Evolutionary conservation across 2,888 invertebrate species (phyloP).

Genomic region (Salpingus planirostris): DNA sequence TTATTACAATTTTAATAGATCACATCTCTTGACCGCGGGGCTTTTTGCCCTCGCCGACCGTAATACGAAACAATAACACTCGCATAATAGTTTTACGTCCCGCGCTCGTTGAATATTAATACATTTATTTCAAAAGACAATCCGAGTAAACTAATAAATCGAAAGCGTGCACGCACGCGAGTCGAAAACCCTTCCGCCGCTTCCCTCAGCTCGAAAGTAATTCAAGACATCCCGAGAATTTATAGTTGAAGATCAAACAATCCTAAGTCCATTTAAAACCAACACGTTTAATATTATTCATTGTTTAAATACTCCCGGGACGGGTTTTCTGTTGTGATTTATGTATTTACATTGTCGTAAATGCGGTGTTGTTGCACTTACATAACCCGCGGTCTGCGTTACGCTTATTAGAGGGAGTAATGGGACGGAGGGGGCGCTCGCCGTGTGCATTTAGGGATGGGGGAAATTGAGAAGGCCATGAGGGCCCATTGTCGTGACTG

Average conservation of each 20-base stretch:
- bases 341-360: slow-evolving; percentile 27
- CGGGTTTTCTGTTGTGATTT: slow-evolving; percentile 23
- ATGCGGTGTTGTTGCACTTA: slow-evolving; percentile 14
- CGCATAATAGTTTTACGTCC: no score
- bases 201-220: no score
- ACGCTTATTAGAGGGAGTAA: slow-evolving; percentile 24
- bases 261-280: slow-evolving; percentile 5
- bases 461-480: slow-evolving; percentile 26
- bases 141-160: slow-evolving; percentile 4
- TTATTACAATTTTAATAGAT: no score
- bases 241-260: slow-evolving; percentile 12
- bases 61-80: no score
- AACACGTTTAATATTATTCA: slow-evolving; percentile 15
- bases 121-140: neutral
- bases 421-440: no score
- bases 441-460: no score
- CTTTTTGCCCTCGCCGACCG: no score
- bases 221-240: slow-evolving; percentile 6
- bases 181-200: slow-evolving; percentile 11
- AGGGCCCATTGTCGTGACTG: slow-evolving; percentile 23
- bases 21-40: no score
- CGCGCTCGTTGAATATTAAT: neutral
- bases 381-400: slow-evolving; percentile 17
- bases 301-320: slow-evolving; percentile 26
- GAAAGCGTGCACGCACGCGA: slow-evolving; percentile 10